phyloP scores from a whole-genome alignment of 2,797 vertebrate species.

The Labeo calbasu region DNA sequence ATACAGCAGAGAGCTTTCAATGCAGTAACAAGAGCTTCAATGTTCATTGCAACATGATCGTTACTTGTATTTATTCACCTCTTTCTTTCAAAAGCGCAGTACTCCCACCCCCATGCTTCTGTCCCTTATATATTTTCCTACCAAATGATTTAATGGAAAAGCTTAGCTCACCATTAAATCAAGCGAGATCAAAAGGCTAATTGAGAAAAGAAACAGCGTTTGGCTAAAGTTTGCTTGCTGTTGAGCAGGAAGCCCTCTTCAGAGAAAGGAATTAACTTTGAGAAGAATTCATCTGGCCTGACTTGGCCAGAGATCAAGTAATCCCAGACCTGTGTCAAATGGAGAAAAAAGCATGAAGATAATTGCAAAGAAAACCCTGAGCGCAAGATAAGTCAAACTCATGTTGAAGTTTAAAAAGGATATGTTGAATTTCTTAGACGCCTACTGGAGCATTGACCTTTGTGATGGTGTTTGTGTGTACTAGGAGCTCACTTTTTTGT shows the following conservation, averaged over 20 bases:
- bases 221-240: conserved; percentile 42
- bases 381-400: conserved; percentile 43
- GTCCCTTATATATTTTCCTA: conserved; percentile 7
- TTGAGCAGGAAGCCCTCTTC: not conserved
- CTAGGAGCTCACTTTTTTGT: not conserved
- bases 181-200: conserved; percentile 55
- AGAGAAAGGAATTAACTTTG: conserved; percentile 46
- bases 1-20: conserved; percentile 43
- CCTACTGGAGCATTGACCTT: conserved; percentile 4
- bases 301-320: conserved; percentile 51
- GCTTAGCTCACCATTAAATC: conserved; percentile 42
- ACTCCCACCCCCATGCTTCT: conserved; percentile 10
- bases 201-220: conserved; percentile 40
- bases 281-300: conserved; percentile 28
- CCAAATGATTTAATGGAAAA: conserved; percentile 39
- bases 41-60: conserved; percentile 45
- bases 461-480: not conserved
- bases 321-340: conserved; percentile 43
- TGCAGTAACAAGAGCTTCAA: conserved; percentile 44
- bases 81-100: not conserved
- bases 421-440: conserved; percentile 16
- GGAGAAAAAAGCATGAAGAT: conserved; percentile 35
- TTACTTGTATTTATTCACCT: conserved; percentile 51
- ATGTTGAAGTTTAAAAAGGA: conserved; percentile 45
- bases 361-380: conserved; percentile 48